These are phyloP conservation scores for Peromyscus californicus DNA, from an alignment of 2,113 vertebrate genomes.

Conservation along the genomic window DNA sequence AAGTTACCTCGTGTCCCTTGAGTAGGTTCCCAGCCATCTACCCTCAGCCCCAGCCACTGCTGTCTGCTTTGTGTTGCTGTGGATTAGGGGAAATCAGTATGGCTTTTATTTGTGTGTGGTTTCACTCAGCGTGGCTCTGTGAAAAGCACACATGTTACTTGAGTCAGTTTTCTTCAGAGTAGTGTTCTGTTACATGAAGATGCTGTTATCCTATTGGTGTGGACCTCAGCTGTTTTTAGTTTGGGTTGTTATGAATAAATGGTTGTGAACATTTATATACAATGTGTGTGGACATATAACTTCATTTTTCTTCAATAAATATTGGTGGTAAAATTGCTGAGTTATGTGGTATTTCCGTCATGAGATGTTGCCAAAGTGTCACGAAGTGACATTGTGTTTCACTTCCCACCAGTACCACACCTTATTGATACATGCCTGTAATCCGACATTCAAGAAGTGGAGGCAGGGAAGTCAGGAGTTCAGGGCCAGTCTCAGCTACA, in stretches of 20 bases:
- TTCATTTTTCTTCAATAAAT: constrained; percentile 70
- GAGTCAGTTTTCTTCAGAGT: background rate
- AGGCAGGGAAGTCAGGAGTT: background rate
- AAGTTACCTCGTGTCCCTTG: background rate
- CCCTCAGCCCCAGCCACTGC: background rate
- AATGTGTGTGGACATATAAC: constrained; percentile 47
- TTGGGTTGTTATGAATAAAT: constrained; percentile 50
- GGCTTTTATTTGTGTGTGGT: background rate
- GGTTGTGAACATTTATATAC: constrained; percentile 37
- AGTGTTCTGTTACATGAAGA: background rate
- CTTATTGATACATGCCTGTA: background rate
- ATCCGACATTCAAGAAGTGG: background rate
- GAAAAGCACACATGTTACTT: background rate
- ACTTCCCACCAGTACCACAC: background rate
- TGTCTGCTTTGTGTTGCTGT: background rate
- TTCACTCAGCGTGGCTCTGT: background rate
- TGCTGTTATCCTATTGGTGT: background rate
- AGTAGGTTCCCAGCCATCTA: background rate
- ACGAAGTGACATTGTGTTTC: background rate
- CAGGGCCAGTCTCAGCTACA: background rate
- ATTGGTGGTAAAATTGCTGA: background rate
- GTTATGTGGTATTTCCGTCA: background rate
- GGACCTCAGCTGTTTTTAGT: background rate
- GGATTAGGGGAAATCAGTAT: background rate
- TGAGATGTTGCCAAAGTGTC: background rate